phyloP scores from a whole-genome alignment of 2,888 invertebrate species.

The Aethes cnicana region DNA sequence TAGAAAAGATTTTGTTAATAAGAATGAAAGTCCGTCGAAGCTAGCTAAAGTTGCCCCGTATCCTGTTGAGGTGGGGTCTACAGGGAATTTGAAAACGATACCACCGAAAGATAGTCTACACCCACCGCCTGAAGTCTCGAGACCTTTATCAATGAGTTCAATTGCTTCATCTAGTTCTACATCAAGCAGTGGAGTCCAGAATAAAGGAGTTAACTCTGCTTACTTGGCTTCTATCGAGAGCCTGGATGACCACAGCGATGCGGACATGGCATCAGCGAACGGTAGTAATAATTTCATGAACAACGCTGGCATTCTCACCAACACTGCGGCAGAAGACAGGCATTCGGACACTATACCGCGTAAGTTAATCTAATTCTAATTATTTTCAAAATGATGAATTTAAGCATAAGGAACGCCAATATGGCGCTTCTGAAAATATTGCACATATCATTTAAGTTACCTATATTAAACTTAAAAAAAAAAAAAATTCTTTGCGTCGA shows the following conservation, averaged over 20 bases:
- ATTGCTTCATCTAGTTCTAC: constrained; percentile 88
- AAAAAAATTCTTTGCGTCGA: too few species aligned
- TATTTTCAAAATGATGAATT: neutral
- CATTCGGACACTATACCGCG: constrained; percentile 58
- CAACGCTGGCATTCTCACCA: constrained; percentile 61
- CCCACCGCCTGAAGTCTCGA: constrained; percentile 81
- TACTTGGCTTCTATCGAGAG: constrained; percentile 95
- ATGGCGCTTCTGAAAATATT: too few species aligned
- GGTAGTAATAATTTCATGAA: constrained; percentile 74
- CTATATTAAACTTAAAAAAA: too few species aligned
- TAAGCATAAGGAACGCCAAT: neutral
- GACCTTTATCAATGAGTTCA: constrained; percentile 89
- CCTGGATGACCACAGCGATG: constrained; percentile 90
- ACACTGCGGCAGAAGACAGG: constrained; percentile 60
- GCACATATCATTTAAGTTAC: too few species aligned
- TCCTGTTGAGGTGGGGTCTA: constrained; percentile 69
- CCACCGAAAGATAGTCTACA: constrained; percentile 77
- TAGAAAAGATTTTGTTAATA: constrained; percentile 60
- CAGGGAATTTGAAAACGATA: constrained; percentile 67
- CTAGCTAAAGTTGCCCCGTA: constrained; percentile 62
- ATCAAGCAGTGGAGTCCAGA: constrained; percentile 83
- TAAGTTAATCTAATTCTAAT: constrained; percentile 50
- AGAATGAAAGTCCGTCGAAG: constrained; percentile 55
- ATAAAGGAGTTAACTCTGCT: constrained; percentile 86
- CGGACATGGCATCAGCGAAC: constrained; percentile 80